A percentile compares a stretch with the other conserved stretches of the same genome.
Conservation (phyloP, 2,797 vertebrate genomes). For the Gastrophryne carolinensis region DNA sequence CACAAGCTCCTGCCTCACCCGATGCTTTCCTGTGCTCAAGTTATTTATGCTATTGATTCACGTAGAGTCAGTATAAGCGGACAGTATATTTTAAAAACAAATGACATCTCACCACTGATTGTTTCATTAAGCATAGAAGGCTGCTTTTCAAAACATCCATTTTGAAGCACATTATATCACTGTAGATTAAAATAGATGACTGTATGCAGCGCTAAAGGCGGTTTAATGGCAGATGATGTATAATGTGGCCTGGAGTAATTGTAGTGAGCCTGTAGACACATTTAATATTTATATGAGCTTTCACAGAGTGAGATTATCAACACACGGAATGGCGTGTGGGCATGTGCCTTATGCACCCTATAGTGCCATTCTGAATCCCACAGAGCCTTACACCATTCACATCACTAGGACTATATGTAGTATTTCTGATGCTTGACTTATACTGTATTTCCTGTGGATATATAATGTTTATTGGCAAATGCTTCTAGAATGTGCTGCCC, state of each 20-base stretch:
- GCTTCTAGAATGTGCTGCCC: too few species aligned
- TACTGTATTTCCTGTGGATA: neutral
- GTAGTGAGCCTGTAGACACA: neutral
- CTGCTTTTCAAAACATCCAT: slow-evolving; percentile 9
- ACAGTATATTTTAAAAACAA: slow-evolving; percentile 20
- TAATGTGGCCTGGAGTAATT: slow-evolving; percentile 19
- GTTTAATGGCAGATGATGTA: neutral
- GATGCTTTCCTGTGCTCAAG: slow-evolving; percentile 6
- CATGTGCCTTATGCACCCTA: neutral
- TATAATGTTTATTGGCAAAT: too few species aligned
- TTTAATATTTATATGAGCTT: slow-evolving; percentile 16
- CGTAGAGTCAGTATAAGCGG: neutral
- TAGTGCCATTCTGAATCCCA: neutral
- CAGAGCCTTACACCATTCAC: neutral
- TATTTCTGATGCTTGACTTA: neutral
- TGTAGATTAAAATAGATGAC: slow-evolving; percentile 3
- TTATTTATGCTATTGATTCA: slow-evolving; percentile 38
- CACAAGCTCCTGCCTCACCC: neutral
- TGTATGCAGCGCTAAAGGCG: neutral
- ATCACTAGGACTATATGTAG: neutral
- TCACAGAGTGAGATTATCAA: neutral
- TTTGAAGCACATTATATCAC: neutral
- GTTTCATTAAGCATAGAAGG: slow-evolving; percentile 1
- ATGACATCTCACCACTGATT: slow-evolving; percentile 15
- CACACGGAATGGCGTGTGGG: neutral